phyloP scores from a whole-genome alignment of 2,797 vertebrate species.

The Phalanger gymnotis region DNA sequence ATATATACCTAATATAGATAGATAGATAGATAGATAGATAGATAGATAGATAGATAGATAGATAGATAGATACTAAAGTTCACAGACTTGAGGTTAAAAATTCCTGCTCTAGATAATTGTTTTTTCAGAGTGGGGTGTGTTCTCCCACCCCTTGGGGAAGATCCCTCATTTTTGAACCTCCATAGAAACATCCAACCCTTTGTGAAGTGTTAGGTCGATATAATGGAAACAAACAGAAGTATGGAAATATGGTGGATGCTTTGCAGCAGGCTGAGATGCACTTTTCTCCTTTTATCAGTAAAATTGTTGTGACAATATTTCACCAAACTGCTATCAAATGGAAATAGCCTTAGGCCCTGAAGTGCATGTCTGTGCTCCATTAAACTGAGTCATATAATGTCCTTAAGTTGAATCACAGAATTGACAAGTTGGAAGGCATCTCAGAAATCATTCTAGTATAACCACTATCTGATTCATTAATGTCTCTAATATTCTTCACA shows the following conservation, averaged over 20 bases:
- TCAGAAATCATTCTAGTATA: neutral
- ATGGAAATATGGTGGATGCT: neutral
- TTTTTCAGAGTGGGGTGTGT: neutral
- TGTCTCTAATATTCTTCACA: neutral
- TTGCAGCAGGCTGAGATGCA: neutral
- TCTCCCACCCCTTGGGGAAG: neutral
- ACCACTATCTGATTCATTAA: neutral
- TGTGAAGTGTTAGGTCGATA: neutral
- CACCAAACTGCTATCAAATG: neutral
- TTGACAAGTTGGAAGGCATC: neutral
- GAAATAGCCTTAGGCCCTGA: neutral
- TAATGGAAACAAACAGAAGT: neutral
- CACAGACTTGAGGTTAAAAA: neutral
- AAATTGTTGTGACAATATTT: neutral
- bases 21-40: neutral
- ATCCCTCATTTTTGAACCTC: neutral
- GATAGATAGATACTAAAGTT: neutral
- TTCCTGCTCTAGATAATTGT: too few species aligned
- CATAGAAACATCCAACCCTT: neutral
- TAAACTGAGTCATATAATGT: neutral
- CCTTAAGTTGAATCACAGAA: neutral
- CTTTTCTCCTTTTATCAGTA: neutral
- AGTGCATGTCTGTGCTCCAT: neutral
- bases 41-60: too few species aligned
- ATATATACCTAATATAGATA: too few species aligned